Evolutionary conservation across 2,888 invertebrate genomes (phyloP).

Genomic region (Lasius fuliginosus): DNA sequence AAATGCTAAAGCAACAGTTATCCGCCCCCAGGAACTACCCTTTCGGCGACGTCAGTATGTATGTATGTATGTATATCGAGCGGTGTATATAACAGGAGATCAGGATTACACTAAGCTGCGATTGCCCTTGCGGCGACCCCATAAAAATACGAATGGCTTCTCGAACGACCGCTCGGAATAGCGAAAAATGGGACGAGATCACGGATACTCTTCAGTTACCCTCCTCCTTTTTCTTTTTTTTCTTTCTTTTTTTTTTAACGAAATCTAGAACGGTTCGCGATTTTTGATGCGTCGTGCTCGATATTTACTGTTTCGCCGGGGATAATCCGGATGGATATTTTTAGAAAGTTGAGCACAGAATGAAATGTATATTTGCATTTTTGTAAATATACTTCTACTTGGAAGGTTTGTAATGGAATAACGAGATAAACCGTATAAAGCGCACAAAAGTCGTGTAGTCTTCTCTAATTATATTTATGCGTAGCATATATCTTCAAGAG

Average conservation of each 20-base stretch:
- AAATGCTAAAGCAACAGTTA: slow-evolving; percentile 76
- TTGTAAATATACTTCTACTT: not conserved
- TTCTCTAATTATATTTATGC: not conserved
- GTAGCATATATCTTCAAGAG: not conserved
- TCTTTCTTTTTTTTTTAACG: not conserved
- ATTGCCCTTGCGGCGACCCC: slow-evolving; percentile 71
- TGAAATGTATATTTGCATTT: slow-evolving; percentile 22
- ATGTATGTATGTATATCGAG: slow-evolving; percentile 10
- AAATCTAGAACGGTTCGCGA: slow-evolving; percentile 3
- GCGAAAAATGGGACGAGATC: slow-evolving; percentile 20
- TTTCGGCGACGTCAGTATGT: slow-evolving; percentile 5
- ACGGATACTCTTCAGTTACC: not conserved
- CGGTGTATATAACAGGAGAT: slow-evolving; percentile 24
- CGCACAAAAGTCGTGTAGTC: not conserved
- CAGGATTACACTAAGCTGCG: slow-evolving; percentile 75
- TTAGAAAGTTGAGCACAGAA: not conserved
- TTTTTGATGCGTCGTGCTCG: slow-evolving; percentile 25
- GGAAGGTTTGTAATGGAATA: not conserved
- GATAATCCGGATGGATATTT: slow-evolving; percentile 14
- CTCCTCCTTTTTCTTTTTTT: not conserved
- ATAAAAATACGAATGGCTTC: slow-evolving; percentile 66
- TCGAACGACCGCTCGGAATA: slow-evolving; percentile 37
- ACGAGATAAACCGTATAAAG: not conserved
- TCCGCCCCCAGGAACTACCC: slow-evolving; percentile 26
- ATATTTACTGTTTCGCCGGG: slow-evolving; percentile 36